Evolutionary conservation across 2,113 vertebrate genomes (phyloP), one percentile per base, ranked within the genome.

Genomic region (Nannobrachium achirus): DNA sequence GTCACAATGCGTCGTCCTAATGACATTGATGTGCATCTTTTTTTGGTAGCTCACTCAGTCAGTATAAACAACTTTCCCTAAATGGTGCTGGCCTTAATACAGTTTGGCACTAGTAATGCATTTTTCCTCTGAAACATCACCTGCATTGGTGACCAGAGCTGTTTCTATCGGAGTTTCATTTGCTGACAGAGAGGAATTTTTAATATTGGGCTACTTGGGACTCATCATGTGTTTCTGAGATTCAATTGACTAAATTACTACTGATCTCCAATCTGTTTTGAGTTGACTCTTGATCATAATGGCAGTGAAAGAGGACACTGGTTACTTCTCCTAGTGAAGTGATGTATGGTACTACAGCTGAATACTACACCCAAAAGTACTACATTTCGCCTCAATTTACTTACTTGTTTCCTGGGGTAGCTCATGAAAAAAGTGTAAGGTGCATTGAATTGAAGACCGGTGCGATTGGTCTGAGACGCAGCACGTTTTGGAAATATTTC

Each of bases 11-110:
- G 33, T 38, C 40, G 1, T 15, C 6, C 14, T 58, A 0, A 61
- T 57, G 74, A 16, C 57, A 33, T 49, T 4, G 46, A 68, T 1
- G 3, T 0, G 38, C 55, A 38, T 66, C 69, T 83, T 71, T 76
- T 71, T 79, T 76, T 81, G 58, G 75, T 3, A 44, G 52, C 33
- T 1, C 25, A 33, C 3, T 33, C 25, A 33, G 25, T 33, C 25
- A 33, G 0, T 66, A 51, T 68, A 66, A 78, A 81, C 72, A 66
- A n/a, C 45, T 48, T 48, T 10, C 10, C 1, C 11, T 6, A 48
- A 14, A 48, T 6, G 6, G 11, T n/a, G 9, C 10, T 53, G 16
- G 16, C 51, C n/a, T 20, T 53, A 20, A 16, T 10, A 19, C 20
- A 9, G 51, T 14, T 14, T 48, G 45, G 6, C 45, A 3, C 25